These are phyloP conservation scores for Chiloscyllium punctatum DNA, from an alignment of 2,797 vertebrate species.

Conservation along the genomic window DNA sequence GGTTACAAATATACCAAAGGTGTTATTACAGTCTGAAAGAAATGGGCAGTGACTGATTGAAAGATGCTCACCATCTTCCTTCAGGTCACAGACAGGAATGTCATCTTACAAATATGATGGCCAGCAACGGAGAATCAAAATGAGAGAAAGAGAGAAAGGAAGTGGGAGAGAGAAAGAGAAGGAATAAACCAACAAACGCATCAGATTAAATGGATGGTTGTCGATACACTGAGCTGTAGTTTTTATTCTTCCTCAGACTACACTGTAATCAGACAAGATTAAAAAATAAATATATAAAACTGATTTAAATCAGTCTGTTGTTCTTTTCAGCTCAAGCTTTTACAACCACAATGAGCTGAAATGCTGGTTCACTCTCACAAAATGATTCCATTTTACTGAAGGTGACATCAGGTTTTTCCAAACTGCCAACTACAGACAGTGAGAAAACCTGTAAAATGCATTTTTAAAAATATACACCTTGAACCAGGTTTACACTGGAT, in stretches of 20 bases:
- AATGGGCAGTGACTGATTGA: slow-evolving; percentile 66
- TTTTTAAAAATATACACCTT: background rate
- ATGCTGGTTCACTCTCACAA: background rate
- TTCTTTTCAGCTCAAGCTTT: background rate
- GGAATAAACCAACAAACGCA: slow-evolving; percentile 39
- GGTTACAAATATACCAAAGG: slow-evolving; percentile 73
- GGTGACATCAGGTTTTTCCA: background rate
- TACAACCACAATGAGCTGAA: background rate
- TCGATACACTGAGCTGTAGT: slow-evolving; percentile 55
- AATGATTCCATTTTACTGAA: background rate
- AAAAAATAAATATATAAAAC: slow-evolving; percentile 34
- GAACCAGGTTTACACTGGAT: background rate
- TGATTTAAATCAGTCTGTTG: background rate
- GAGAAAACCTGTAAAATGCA: background rate
- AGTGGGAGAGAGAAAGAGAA: slow-evolving; percentile 41
- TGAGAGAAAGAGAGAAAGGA: slow-evolving; percentile 42
- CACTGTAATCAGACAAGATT: background rate
- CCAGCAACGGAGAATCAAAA: background rate
- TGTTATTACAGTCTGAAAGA: slow-evolving; percentile 70
- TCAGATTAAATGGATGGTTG: slow-evolving; percentile 43
- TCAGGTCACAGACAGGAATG: slow-evolving; percentile 54
- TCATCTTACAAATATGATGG: slow-evolving; percentile 58
- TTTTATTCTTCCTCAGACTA: slow-evolving; percentile 45
- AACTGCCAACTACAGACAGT: background rate
- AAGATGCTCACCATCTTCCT: slow-evolving; percentile 42